Conservation (phyloP, 37 sponge, comb jelly and placozoan genomes). For the Spongilla lacustris region DNA sequence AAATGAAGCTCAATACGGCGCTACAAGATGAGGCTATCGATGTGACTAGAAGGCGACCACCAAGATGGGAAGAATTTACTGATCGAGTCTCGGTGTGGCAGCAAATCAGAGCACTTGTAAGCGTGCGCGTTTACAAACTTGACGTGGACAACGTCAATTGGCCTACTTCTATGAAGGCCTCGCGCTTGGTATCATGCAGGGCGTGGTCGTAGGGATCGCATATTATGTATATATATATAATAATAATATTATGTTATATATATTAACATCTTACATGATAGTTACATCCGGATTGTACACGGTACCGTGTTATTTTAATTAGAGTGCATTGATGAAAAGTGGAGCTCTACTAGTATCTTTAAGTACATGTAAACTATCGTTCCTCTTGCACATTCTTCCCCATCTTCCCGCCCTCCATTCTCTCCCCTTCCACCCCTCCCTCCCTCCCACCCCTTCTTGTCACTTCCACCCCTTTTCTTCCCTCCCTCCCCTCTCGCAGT, state of each 20-base stretch:
- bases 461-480: neutral
- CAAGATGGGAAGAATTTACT: conserved; percentile 22
- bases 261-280: no score
- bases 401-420: neutral
- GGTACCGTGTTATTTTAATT: neutral
- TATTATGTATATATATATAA: no score
- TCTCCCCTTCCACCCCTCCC: neutral
- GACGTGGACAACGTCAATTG: no score
- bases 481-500: conserved; percentile 25
- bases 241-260: no score
- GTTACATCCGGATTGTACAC: no score
- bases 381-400: neutral
- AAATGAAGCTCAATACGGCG: neutral
- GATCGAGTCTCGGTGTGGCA: conserved; percentile 32
- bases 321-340: neutral
- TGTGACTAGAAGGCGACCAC: neutral
- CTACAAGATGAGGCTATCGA: neutral
- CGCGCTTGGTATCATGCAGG: no score
- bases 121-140: neutral
- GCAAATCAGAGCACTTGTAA: conserved; percentile 66
- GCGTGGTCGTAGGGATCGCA: no score
- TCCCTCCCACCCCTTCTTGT: neutral
- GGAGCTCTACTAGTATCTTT: no score
- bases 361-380: no score
- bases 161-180: no score